These are phyloP conservation scores for Sphenopsis melanotis DNA, from an alignment of 2,797 vertebrate genomes.

Conservation along the genomic window DNA sequence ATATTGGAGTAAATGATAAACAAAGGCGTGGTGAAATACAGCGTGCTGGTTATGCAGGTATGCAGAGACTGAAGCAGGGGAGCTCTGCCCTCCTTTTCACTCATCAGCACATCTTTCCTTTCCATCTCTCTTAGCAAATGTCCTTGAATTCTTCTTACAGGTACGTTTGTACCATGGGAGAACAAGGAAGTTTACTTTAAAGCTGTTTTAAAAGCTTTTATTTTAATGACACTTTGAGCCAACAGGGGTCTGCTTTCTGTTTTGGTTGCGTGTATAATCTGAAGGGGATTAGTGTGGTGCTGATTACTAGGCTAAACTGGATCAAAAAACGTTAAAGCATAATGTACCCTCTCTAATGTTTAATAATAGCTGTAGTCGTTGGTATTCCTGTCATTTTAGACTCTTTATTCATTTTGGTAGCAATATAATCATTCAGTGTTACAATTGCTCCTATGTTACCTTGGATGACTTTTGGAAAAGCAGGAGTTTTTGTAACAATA, in stretches of 20 bases:
- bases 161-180: neutral
- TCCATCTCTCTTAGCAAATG: neutral
- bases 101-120: neutral
- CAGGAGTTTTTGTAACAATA: neutral
- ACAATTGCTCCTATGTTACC: neutral
- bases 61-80: neutral
- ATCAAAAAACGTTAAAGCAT: neutral
- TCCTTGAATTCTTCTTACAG: constrained; percentile 35
- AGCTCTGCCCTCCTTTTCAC: neutral
- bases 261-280: neutral
- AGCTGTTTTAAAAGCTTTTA: neutral
- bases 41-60: rapidly evolving
- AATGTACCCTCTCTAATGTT: neutral
- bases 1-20: neutral
- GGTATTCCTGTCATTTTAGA: neutral
- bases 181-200: constrained; percentile 1
- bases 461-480: neutral
- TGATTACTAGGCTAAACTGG: neutral
- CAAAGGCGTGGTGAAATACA: rapidly evolving
- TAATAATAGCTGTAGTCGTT: neutral
- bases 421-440: neutral
- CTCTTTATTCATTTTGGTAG: neutral
- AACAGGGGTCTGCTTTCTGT: neutral
- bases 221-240: neutral
- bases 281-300: neutral